Evolutionary conservation across 2,797 vertebrate species (phyloP).

Genomic region (Neosilurus mollespiculum): DNA sequence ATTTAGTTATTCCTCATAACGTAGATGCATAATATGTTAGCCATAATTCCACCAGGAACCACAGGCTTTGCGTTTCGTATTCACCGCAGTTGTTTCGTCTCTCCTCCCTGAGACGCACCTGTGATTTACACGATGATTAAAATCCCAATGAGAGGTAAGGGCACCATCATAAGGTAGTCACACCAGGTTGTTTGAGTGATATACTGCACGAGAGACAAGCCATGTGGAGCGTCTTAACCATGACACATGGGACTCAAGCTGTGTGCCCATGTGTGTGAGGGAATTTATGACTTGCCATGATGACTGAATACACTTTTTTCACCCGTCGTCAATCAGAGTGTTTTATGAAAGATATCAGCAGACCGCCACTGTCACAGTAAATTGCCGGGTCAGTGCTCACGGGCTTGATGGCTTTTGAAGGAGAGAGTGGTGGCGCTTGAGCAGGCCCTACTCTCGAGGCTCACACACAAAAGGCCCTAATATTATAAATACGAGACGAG

Average conservation of each 20-base stretch:
- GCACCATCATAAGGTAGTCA: constrained; percentile 55
- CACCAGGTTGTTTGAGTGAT: constrained; percentile 46
- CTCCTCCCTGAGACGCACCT: constrained; percentile 32
- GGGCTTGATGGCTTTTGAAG: constrained; percentile 60
- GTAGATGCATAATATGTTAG: not conserved
- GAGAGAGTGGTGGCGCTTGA: constrained; percentile 30
- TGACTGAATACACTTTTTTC: constrained; percentile 57
- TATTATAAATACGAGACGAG: constrained; percentile 50
- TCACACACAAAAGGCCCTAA: constrained; percentile 43
- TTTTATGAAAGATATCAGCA: constrained; percentile 62
- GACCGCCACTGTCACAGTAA: constrained; percentile 59
- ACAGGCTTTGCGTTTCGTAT: constrained; percentile 13
- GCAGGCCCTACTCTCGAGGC: constrained; percentile 28
- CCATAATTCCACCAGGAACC: not conserved
- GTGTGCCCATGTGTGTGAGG: constrained; percentile 30
- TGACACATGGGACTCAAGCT: constrained; percentile 41
- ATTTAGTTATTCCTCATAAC: not conserved
- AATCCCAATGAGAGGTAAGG: constrained; percentile 60
- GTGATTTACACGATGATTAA: constrained; percentile 59
- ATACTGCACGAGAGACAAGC: constrained; percentile 45
- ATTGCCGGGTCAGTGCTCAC: constrained; percentile 60
- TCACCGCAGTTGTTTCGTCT: not conserved
- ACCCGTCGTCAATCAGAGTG: constrained; percentile 56
- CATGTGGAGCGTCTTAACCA: constrained; percentile 47
- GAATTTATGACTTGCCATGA: constrained; percentile 54